Evolutionary conservation across 2,888 invertebrate species (phyloP).

Genomic region (Hecatera dysodea): DNA sequence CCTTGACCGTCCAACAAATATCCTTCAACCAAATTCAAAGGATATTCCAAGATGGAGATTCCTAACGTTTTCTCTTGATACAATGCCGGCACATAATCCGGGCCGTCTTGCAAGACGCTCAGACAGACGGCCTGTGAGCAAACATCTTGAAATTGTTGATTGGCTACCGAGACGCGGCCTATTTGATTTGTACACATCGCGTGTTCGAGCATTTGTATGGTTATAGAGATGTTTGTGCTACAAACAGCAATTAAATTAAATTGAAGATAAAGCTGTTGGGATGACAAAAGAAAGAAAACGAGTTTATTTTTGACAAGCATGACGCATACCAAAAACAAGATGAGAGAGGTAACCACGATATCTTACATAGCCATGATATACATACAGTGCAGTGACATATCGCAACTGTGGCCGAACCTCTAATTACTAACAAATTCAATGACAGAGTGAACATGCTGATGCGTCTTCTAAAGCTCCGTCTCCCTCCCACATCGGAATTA

Average conservation of each 20-base stretch:
- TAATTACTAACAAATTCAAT: neutral
- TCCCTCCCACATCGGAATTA: no score
- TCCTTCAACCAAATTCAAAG: constrained; percentile 55
- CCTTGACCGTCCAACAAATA: constrained; percentile 14
- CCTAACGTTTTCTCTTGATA: constrained; percentile 58
- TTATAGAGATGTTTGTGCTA: constrained; percentile 72
- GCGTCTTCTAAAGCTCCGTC: no score
- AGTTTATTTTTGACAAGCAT: no score
- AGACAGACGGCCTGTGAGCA: constrained; percentile 74
- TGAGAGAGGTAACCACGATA: neutral
- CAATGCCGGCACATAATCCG: constrained; percentile 61
- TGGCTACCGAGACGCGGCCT: constrained; percentile 83
- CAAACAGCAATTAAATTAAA: neutral
- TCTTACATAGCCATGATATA: no score
- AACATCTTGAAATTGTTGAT: constrained; percentile 89
- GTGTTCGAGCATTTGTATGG: constrained; percentile 68
- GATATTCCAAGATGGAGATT: constrained; percentile 56
- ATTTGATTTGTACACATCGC: constrained; percentile 87
- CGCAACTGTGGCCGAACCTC: neutral
- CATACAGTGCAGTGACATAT: neutral
- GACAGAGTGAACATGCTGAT: no score
- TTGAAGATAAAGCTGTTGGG: neutral
- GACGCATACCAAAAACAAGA: no score
- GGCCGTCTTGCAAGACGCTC: constrained; percentile 59
- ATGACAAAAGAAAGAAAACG: no score